Percentiles rank a stretch among this genome's conserved stretches.
Conservation (phyloP, 2,797 vertebrate genomes). For the Esox masquinongy region DNA sequence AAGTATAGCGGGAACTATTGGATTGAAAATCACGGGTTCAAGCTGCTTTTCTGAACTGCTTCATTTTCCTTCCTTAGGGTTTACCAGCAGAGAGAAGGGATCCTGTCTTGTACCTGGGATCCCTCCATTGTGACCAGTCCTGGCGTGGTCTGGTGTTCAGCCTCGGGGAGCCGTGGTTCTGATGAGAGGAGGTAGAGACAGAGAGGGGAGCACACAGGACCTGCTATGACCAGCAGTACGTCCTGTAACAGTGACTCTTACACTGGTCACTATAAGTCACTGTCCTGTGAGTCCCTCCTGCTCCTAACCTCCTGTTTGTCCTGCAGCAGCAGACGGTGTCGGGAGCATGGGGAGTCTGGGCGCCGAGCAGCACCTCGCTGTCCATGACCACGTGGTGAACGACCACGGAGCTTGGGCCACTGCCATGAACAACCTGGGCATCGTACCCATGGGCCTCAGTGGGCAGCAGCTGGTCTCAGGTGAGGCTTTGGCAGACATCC, state of each 20-base stretch:
- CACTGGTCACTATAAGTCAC: background rate
- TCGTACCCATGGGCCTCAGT: conserved; percentile 87
- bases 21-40: background rate
- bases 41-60: conserved; percentile 1
- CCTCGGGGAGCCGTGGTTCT: conserved; percentile 69
- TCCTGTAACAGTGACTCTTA: conserved; percentile 7
- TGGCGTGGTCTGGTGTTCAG: conserved; percentile 61
- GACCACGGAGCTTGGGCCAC: conserved; percentile 91
- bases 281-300: background rate
- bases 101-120: conserved; percentile 50
- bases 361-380: conserved; percentile 84
- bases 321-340: conserved; percentile 84
- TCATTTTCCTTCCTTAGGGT: conserved; percentile 17
- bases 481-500: conserved; percentile 55
- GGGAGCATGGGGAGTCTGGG: conserved; percentile 83
- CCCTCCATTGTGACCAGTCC: conserved; percentile 23
- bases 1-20: background rate
- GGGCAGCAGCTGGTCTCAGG: conserved; percentile 91
- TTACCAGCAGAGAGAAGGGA: conserved; percentile 42
- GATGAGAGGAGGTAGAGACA: conserved; percentile 68
- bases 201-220: conserved; percentile 62
- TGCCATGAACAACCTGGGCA: conserved; percentile 94
- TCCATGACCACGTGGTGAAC: conserved; percentile 73
- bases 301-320: conserved; percentile 16
- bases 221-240: conserved; percentile 88